Evolutionary conservation across 1,140 invertebrate genomes (phyloP).

Genomic region (Macrobrachium nipponense): DNA sequence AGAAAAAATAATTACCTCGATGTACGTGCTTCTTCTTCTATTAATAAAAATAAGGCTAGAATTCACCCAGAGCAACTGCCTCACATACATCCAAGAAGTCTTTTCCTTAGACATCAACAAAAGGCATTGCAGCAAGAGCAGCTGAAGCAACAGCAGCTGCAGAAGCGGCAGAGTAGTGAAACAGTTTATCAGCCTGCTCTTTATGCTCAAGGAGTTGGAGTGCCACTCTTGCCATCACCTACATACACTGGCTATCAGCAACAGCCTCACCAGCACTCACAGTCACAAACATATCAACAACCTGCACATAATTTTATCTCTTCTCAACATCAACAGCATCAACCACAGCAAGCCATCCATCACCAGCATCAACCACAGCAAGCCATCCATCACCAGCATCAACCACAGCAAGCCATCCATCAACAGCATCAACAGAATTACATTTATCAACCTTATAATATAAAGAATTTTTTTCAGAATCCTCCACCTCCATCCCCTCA

Average conservation of each 20-base stretch:
- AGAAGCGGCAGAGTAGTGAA: constrained; percentile 57
- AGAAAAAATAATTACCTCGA: constrained; percentile 78
- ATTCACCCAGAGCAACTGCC: constrained; percentile 58
- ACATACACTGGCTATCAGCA: constrained; percentile 52
- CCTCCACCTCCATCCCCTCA: constrained; percentile 46
- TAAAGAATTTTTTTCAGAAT: constrained; percentile 60
- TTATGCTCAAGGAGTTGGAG: constrained; percentile 62
- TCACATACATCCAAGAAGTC: constrained; percentile 53
- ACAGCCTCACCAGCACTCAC: constrained; percentile 14
- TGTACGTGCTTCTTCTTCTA: constrained; percentile 73
- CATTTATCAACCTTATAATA: constrained; percentile 54
- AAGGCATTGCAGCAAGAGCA: constrained; percentile 58
- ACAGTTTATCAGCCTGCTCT: constrained; percentile 62
- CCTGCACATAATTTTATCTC: constrained; percentile 11
- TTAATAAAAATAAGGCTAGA: constrained; percentile 47
- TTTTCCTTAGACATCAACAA: constrained; percentile 60
- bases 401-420: constrained; percentile 33
- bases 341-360: constrained; percentile 33
- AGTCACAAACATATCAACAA: constrained; percentile 18
- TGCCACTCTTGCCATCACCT: constrained; percentile 58
- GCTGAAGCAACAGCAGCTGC: constrained; percentile 52
- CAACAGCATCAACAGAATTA: constrained; percentile 40
- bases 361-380: constrained; percentile 42
- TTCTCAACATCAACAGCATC: constrained; percentile 27
- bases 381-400: constrained; percentile 29